Base-by-base conservation (phyloP, 2,113 vertebrate species). In the Mirza zaza region DNA sequence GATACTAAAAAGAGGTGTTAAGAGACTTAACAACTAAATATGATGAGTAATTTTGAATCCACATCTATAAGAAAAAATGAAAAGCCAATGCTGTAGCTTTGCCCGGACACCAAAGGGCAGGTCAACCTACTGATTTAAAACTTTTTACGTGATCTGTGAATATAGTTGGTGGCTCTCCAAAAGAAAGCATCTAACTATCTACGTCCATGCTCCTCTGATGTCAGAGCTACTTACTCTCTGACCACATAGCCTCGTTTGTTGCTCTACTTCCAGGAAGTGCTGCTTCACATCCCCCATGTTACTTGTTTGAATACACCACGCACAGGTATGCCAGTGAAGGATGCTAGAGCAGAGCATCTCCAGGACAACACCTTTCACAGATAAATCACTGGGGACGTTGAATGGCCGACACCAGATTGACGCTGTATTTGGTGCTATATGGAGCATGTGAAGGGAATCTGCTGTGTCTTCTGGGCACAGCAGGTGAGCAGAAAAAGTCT, bases 401-500 rank as follows among this genome's bases (percentile, higher is more conserved):
- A 82, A 67, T n/a, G 57, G 81, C 67, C 52, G 84, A 57, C 14
- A 71, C 17, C 20, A 57, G 67, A 32, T 57, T 55, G 84, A 65
- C 42, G 61, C 36, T 27, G 5, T 32, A 48, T 67, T 67, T 50
- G 48, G 21, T 68, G 82, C 21, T 82, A n/a, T 52, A 0, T 17
- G 75, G 81, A 52, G 29, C 27, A 87, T 68, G 25, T 68, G n/a
- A 70, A 81, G 36, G 50, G 20, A 23, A 70, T 91, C 76, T 88
- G n/a, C 39, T 55, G 20, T 48, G n/a, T 87, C 15, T 76, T 76
- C 76, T 32, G 29, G 42, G 65, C 17, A 32, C 27, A 50, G 5
- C 11, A 90, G 80, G 50, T 86, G 39, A 95, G 55, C 52, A 87
- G 77, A 92, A 82, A 93, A 91, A 81, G 17, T 84, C 61, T 84